Base-by-base conservation (phyloP, 2,797 vertebrate genomes). In the Tenualosa ilisha region DNA sequence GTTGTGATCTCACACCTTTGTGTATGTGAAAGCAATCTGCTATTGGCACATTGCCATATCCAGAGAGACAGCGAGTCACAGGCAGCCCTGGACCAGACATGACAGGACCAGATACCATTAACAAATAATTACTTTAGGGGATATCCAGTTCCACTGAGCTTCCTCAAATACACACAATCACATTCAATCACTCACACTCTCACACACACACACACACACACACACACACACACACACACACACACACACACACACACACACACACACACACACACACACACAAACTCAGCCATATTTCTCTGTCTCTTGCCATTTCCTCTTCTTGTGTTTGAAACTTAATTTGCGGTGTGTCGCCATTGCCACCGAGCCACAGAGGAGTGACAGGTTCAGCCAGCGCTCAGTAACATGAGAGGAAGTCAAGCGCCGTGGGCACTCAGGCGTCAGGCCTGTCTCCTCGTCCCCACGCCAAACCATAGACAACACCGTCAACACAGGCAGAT, bases 61-160 rank as follows among this genome's bases (percentile, higher is more conserved):
- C 37, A 22, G 26, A 13, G 31, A 72, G 65, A 72, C 26, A 72
- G 37, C 17, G 7, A 20, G 40, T 79, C 72, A 79, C 17, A 22
- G 72, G 5, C 81, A 85, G 20, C 46, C n/a, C 31, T 75, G 22
- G 85, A 83, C 82, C 31, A 31, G 82, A 84, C 53, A 65, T 63
- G 82, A 31, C 68, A 61, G 13, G 9, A 79, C 8, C 65, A 86
- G 65, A 86, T 82, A 68, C 56, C 49, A 72, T 86, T 43, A 61
- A 51, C 51, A 79, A 56, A 79, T 82, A 53, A 72, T 85, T 82
- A 85, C 40, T 72, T 82, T 54, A 65, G 84, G 53, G 79, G 49
- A 65, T 82, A 81, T 40, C 68, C 24, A n/a, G 61, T 43, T 79
- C 72, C 72, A 79, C 40, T 37, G 84, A 65, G 81, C 37, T 37